Evolutionary conservation across 2,797 vertebrate species (phyloP).

Genomic region (Anolis apletophallus): DNA sequence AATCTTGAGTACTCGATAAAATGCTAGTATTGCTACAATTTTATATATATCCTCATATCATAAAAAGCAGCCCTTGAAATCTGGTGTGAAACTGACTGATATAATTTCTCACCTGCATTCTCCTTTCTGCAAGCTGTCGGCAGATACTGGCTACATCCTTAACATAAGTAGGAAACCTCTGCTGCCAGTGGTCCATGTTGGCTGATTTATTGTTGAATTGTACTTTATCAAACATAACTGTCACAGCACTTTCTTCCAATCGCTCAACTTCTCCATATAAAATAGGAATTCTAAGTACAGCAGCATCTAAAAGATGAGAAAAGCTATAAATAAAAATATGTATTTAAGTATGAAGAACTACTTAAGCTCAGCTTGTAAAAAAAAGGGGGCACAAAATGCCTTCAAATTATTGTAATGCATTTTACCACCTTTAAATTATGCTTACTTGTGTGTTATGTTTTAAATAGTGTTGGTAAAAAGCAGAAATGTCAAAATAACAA

Average conservation of each 20-base stretch:
- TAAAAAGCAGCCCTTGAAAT: neutral
- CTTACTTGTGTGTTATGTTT: neutral
- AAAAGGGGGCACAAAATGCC: neutral
- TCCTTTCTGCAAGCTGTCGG: constrained; percentile 87
- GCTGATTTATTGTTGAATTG: constrained; percentile 87
- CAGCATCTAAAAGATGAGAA: constrained; percentile 77
- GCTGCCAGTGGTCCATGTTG: constrained; percentile 91
- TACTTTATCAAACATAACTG: constrained; percentile 89
- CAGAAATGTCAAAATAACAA: neutral
- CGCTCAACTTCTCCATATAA: constrained; percentile 93
- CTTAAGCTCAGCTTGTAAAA: neutral
- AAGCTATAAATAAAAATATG: constrained; percentile 7
- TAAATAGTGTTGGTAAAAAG: neutral
- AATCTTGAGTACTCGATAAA: neutral
- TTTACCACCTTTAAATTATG: neutral
- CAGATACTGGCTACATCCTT: constrained; percentile 91
- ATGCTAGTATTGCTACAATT: neutral
- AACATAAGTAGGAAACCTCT: constrained; percentile 91
- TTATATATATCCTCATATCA: neutral
- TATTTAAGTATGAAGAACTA: neutral
- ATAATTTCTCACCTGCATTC: constrained; percentile 77
- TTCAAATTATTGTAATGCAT: neutral
- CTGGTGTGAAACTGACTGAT: neutral
- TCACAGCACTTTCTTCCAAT: constrained; percentile 91
- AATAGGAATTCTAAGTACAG: constrained; percentile 90